Conservation (phyloP, 92 coral and sea anemone genomes). For the Porites cylindrica region DNA sequence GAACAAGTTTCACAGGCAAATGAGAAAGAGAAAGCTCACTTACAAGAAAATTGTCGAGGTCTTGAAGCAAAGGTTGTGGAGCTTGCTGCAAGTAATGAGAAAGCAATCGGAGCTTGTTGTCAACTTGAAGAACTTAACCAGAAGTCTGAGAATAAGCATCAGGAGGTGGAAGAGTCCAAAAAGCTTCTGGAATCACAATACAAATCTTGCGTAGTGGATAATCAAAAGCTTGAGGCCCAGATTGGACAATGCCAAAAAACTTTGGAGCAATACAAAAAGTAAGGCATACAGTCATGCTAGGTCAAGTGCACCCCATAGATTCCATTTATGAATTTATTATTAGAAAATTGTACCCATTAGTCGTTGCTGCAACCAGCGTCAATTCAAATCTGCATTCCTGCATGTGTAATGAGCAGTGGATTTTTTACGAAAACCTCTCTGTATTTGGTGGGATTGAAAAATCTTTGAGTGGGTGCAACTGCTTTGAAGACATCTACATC, state of each 20-base stretch:
- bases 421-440: too few species aligned
- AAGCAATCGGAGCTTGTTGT: conserved; percentile 51
- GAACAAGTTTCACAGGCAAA: conserved; percentile 66
- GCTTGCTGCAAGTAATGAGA: conserved; percentile 67
- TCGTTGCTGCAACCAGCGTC: too few species aligned
- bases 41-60: conserved; percentile 49
- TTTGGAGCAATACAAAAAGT: conserved; percentile 73
- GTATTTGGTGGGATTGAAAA: too few species aligned
- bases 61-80: conserved; percentile 71
- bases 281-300: background rate
- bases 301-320: too few species aligned
- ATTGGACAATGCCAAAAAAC: conserved; percentile 71
- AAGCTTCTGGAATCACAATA: conserved; percentile 70
- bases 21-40: conserved; percentile 50
- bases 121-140: conserved; percentile 78
- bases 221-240: conserved; percentile 67
- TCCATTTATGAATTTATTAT: too few species aligned
- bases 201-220: conserved; percentile 74
- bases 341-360: too few species aligned
- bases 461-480: too few species aligned
- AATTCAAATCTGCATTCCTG: too few species aligned
- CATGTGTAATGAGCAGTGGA: too few species aligned
- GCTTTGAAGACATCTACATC: too few species aligned
- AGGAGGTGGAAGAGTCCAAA: conserved; percentile 66
- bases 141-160: conserved; percentile 61